A percentile compares a stretch with the other conserved stretches of the same genome.
Evolutionary conservation across 1,140 invertebrate species (phyloP).

Genomic region (Calosoma granatense): DNA sequence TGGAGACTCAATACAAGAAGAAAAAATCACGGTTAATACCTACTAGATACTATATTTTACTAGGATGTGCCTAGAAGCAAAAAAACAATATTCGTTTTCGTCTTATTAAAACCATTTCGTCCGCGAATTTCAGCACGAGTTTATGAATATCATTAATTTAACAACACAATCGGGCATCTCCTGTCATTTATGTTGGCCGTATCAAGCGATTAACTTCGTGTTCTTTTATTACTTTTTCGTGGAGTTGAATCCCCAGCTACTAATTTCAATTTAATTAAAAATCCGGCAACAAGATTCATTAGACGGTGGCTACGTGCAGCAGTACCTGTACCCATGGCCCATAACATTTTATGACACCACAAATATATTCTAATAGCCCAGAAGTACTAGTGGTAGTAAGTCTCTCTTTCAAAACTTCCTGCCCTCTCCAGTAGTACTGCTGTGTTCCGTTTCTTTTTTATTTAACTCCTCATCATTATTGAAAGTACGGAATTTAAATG

Average conservation of each 20-base stretch:
- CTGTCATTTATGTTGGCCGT: constrained; percentile 1
- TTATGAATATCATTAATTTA: constrained; percentile 8
- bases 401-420: not conserved
- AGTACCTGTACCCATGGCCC: too few species aligned
- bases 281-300: constrained; percentile 5
- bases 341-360: constrained; percentile 3
- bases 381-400: not conserved
- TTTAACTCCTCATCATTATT: constrained; percentile 1
- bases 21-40: too few species aligned
- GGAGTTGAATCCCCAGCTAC: not conserved
- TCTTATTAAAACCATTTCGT: constrained; percentile 5
- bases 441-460: too few species aligned
- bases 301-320: not conserved
- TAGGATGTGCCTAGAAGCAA: too few species aligned
- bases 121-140: not conserved
- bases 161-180: not conserved
- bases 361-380: not conserved
- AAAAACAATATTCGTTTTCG: too few species aligned
- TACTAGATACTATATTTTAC: too few species aligned
- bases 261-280: constrained; percentile 9
- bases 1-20: too few species aligned
- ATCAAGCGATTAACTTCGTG: constrained; percentile 2
- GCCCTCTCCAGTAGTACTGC: too few species aligned
- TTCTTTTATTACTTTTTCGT: constrained; percentile 9
- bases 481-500: constrained; percentile 5